Evolutionary conservation across 2,888 invertebrate genomes (phyloP).

Genomic region (Bombylius discolor): DNA sequence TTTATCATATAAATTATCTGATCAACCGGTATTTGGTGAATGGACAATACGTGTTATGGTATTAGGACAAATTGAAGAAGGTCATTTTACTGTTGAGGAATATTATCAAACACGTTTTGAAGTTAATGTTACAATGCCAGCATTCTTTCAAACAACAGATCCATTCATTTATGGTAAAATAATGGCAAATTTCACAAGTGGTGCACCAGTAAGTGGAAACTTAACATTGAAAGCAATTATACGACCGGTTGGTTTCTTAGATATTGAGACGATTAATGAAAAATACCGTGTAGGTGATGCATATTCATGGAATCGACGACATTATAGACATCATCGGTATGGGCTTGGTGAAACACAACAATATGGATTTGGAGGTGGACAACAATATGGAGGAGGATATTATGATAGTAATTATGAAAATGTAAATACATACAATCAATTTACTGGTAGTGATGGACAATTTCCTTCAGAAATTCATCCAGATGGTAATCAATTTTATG

Average conservation of each 20-base stretch:
- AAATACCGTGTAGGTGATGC: constrained; percentile 36
- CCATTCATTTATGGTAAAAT: constrained; percentile 71
- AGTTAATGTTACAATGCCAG: constrained; percentile 89
- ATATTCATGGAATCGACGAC: constrained; percentile 22
- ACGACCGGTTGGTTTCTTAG: constrained; percentile 50
- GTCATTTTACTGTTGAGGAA: constrained; percentile 79
- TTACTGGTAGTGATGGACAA: neutral
- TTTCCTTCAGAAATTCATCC: constrained; percentile 10
- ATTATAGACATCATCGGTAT: constrained; percentile 13
- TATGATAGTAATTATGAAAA: neutral
- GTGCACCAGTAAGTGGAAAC: constrained; percentile 80
- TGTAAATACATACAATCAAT: neutral
- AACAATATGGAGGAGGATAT: neutral
- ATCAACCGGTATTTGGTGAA: constrained; percentile 83
- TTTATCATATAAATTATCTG: constrained; percentile 75
- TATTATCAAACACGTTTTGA: constrained; percentile 92
- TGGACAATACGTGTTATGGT: constrained; percentile 85
- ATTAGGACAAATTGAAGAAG: constrained; percentile 76
- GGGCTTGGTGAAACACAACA: constrained; percentile 20
- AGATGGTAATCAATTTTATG: constrained; percentile 12
- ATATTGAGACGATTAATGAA: constrained; percentile 44
- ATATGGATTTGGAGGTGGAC: neutral
- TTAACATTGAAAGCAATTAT: constrained; percentile 71
- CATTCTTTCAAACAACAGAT: constrained; percentile 83
- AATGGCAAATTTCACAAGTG: constrained; percentile 92